Evolutionary conservation across 1,140 invertebrate species (phyloP), one percentile per base, ranked within the genome.

Genomic region (Drosophila insularis): DNA sequence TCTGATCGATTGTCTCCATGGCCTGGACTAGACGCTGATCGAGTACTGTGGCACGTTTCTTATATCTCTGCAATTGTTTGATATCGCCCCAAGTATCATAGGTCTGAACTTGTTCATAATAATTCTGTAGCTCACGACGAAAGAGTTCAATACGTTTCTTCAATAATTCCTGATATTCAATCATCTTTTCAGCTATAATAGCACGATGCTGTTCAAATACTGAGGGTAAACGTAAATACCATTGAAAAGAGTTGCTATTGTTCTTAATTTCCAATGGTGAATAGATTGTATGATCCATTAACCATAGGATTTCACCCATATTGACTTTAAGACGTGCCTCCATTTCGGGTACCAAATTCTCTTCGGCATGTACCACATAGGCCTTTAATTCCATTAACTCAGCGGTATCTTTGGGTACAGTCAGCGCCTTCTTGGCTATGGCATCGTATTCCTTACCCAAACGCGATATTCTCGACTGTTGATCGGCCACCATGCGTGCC

Each of bases 21-120:
- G 97, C 98, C 5, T 80, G 81, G 0, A 94, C 86, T 71, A 96
- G 91, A 65, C 94, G 92, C 60, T 95, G 93, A 84, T 98, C 95
- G 0, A 99, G 90, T 40, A 94, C 92, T 10, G 94, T 94, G 1
- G 97, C 96, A 66, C 97, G 96, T 39, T 95, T 95, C 27, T 97
- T 94, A 91, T 99, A 99, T 75, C 96, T 95, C 27, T 95, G 93
- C 46, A 99, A 93, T 56, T 98, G 95, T 14, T 96, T 94, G n/a
- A 98, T 94, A 72, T 98, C 96, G 2, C 97, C 98, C 94, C 97
- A 98, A 60, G 96, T 95, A 75, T 97, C 95, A 82, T 99, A 95
- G 78, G 98, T 96, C 60, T 98, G 95, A 32, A 97, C 95, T 90
- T 98, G 95, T 71, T 95, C 95, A 23, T 94, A 94, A 86, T 97